Conservation (phyloP, 2,113 vertebrate species). For the Aspiorhynchus laticeps region DNA sequence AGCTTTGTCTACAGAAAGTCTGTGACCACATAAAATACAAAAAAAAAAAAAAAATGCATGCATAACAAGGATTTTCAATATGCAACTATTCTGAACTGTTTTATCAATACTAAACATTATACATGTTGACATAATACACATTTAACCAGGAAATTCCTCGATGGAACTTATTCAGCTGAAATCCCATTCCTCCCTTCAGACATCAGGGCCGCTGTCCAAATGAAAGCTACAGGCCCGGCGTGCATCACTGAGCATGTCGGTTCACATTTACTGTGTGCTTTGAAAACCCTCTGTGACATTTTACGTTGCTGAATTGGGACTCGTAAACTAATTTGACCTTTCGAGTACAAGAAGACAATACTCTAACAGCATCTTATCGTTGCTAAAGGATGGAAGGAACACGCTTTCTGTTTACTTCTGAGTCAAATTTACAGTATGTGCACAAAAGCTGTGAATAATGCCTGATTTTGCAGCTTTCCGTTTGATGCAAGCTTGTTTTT, state of each 20-base stretch:
- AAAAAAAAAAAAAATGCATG: neutral
- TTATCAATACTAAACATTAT: neutral
- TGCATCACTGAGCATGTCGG: slow-evolving; percentile 49
- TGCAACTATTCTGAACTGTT: neutral
- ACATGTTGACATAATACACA: neutral
- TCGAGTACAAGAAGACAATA: neutral
- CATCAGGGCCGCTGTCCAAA: neutral
- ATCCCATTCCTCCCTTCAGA: neutral
- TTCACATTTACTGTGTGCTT: slow-evolving; percentile 23
- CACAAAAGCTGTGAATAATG: neutral
- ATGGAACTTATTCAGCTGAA: neutral
- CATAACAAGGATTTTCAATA: neutral
- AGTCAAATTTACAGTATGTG: neutral
- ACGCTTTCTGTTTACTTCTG: neutral
- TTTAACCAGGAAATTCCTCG: neutral
- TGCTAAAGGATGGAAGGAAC: neutral
- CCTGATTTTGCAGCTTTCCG: neutral
- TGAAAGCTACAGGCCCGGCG: slow-evolving; percentile 25
- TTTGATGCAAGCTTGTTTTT: neutral
- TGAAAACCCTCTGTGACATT: slow-evolving; percentile 8
- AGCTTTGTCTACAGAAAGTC: neutral
- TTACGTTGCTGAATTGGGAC: neutral
- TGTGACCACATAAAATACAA: neutral
- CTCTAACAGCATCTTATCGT: neutral
- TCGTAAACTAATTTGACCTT: slow-evolving; percentile 15